Evolutionary conservation across 2,113 vertebrate species (phyloP), one percentile per base, ranked within the genome.

Genomic region (Dolichallabes microphthalmus): DNA sequence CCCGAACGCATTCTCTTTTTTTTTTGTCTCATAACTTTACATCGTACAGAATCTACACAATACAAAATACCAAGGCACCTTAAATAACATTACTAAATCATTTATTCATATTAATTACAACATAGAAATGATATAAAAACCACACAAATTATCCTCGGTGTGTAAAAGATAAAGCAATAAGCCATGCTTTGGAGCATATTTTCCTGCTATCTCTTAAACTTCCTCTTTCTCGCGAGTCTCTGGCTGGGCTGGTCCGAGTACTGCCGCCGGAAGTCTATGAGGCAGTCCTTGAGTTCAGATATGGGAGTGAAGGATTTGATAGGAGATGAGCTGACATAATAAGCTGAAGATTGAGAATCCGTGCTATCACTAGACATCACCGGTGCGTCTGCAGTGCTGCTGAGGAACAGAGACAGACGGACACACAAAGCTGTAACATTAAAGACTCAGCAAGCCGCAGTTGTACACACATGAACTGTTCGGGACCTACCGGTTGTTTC

Each of bases 261-360:
- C 1, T 87, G 93, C 0, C 93, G 94, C 74, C 92, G 94, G 60
- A 93, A 96, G 92, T 96, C 95, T 60, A 95, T 91, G 64, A 94
- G 90, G 69, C 94, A 93, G 86, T 92, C 96, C 1, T 87, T 89
- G 86, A 93, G 94, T 91, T 97, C 95, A 0, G 94, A 96, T 89
- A 95, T 92, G n/a, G 96, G 92, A 83, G 94, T 86, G 82, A 94
- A 89, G 7, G 96, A 90, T 80, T 93, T 94, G 25, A 93, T 94
- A 35, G 96, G 93, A 77, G 96, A 96, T 82, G 93, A n/a, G 4
- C 91, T 90, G 87, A 93, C 27, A 15, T 85, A 63, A 80, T 87
- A 90, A 13, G 25, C 55, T 10, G 85, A 30, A 0, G 50, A 19
- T 6, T 17, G 20, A 35, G 30, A 35, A 22, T 81, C 68, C 63